Conservation (phyloP, 2,797 vertebrate genomes). For the Epinephelus coioides region DNA sequence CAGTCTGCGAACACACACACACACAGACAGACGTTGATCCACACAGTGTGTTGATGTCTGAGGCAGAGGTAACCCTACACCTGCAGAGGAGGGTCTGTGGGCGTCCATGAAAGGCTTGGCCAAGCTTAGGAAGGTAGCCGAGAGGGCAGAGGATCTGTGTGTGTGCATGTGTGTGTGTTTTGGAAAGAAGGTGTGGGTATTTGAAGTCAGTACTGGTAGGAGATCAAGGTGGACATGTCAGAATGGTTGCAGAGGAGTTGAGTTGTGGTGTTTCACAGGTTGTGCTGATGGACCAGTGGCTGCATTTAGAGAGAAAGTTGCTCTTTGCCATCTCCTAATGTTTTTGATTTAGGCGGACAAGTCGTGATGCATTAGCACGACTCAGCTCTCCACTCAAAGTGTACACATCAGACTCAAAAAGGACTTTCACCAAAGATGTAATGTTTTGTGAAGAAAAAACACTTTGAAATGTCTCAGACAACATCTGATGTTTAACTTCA, state of each 20-base stretch:
- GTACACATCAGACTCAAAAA: neutral
- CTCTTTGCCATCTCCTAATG: neutral
- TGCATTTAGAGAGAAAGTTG: neutral
- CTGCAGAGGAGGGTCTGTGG: slow-evolving; percentile 75
- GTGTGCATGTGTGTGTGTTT: slow-evolving; percentile 38
- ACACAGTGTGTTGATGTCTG: slow-evolving; percentile 68
- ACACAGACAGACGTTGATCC: slow-evolving; percentile 41
- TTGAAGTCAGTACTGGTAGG: slow-evolving; percentile 52
- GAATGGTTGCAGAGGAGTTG: slow-evolving; percentile 27
- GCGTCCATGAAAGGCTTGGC: slow-evolving; percentile 65
- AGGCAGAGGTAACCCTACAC: slow-evolving; percentile 74
- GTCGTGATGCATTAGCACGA: slow-evolving; percentile 12
- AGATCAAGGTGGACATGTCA: slow-evolving; percentile 55
- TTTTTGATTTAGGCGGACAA: neutral
- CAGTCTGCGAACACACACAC: slow-evolving; percentile 56
- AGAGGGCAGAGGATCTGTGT: slow-evolving; percentile 49
- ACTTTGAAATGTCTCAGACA: neutral
- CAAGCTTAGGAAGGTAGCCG: slow-evolving; percentile 56
- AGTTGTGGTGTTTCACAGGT: slow-evolving; percentile 28
- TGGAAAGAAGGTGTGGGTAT: slow-evolving; percentile 50
- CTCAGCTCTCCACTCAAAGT: neutral
- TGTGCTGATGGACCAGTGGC: neutral
- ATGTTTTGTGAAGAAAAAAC: neutral
- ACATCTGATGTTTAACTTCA: slow-evolving; percentile 2
- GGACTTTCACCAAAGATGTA: neutral